A percentile compares a stretch with the other conserved stretches of the same genome.
Evolutionary conservation across 2,888 invertebrate genomes (phyloP).

Genomic region (Allophyes oxyacanthae): DNA sequence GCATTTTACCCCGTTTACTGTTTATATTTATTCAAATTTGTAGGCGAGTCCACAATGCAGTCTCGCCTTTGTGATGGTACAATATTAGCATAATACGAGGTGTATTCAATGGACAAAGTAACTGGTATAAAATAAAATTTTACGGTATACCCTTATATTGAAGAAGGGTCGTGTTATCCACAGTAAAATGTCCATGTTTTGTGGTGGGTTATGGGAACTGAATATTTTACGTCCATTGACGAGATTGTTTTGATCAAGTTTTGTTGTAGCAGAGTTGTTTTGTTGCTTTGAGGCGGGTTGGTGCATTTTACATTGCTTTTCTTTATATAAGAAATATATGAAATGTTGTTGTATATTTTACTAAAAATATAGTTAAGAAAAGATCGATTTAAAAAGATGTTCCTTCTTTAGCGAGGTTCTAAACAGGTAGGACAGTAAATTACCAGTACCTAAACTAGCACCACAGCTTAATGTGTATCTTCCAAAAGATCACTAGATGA

Average conservation of each 20-base stretch:
- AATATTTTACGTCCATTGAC: slow-evolving; percentile 70
- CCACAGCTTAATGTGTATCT: no score
- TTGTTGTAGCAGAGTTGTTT: slow-evolving; percentile 37
- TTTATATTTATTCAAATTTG: slow-evolving; percentile 88
- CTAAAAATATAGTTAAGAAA: no score
- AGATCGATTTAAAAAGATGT: no score
- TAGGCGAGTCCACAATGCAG: slow-evolving; percentile 80
- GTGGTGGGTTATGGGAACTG: slow-evolving; percentile 71
- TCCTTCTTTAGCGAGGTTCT: no score
- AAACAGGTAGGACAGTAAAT: no score
- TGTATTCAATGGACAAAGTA: slow-evolving; percentile 85
- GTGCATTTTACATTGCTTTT: slow-evolving; percentile 24
- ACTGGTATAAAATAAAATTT: slow-evolving; percentile 85
- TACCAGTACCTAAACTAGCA: no score
- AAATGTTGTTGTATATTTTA: slow-evolving; percentile 13
- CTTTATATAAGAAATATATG: slow-evolving; percentile 6
- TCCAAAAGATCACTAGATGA: no score
- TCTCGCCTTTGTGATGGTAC: slow-evolving; percentile 77
- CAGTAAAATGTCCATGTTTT: slow-evolving; percentile 78
- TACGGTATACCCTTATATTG: slow-evolving; percentile 84
- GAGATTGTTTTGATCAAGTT: slow-evolving; percentile 54
- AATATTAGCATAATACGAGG: slow-evolving; percentile 84
- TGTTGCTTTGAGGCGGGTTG: slow-evolving; percentile 18
- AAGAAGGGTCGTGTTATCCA: slow-evolving; percentile 79
- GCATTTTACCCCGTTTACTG: slow-evolving; percentile 84